These are phyloP conservation scores for Netelia melanura DNA, from an alignment of 2,888 invertebrate species.

Conservation along the genomic window DNA sequence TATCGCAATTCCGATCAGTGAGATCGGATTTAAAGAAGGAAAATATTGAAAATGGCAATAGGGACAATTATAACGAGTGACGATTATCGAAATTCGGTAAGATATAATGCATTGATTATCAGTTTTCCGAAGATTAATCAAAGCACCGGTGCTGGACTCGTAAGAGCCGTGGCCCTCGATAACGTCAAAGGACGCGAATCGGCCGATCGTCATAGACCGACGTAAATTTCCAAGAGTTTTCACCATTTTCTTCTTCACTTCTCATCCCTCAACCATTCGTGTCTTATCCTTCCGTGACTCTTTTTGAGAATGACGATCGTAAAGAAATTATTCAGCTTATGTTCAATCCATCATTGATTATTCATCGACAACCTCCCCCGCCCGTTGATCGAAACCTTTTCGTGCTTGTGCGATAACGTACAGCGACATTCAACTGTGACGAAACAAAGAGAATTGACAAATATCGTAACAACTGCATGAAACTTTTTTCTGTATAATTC, in stretches of 20 bases:
- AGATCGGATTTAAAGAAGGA: background rate
- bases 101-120: constrained; percentile 23
- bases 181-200: background rate
- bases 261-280: background rate
- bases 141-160: background rate
- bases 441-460: background rate
- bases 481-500: background rate
- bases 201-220: background rate
- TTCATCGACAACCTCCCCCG: background rate
- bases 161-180: background rate
- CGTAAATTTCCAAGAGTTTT: background rate
- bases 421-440: constrained; percentile 18
- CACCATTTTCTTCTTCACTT: background rate
- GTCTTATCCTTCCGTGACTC: background rate
- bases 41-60: constrained; percentile 28
- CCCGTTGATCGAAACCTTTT: background rate
- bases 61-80: background rate
- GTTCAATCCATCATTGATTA: background rate
- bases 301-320: constrained; percentile 53
- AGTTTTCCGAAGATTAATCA: background rate
- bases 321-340: constrained; percentile 4
- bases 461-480: background rate
- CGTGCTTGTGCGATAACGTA: constrained; percentile 53
- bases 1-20: constrained; percentile 5
- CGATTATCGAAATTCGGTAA: constrained; percentile 22